phyloP scores from a whole-genome alignment of 2,113 vertebrate species.

The Brienomyrus brachyistius region DNA sequence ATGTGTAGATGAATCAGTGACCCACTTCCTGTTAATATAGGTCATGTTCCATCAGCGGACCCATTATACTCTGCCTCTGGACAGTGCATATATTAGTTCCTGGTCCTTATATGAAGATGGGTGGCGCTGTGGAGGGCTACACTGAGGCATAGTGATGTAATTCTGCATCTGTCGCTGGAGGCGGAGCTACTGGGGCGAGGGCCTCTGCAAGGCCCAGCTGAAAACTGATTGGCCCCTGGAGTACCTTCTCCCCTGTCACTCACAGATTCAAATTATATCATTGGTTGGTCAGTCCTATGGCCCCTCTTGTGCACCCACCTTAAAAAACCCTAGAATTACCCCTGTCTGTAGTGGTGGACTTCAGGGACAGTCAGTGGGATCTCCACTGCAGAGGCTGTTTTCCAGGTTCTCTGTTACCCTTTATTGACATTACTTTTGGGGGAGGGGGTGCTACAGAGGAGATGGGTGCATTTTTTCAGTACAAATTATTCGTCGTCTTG shows the following conservation, averaged over 20 bases:
- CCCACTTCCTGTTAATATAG: not conserved
- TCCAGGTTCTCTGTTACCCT: not conserved
- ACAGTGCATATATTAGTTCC: not conserved
- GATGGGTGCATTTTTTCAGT: not conserved
- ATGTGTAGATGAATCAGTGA: not conserved
- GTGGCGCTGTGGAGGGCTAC: not conserved
- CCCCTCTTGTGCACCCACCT: not conserved
- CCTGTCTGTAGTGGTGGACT: not conserved
- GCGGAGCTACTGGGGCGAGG: not conserved
- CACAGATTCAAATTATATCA: not conserved
- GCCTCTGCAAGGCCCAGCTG: not conserved
- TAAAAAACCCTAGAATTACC: not conserved
- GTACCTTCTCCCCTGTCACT: not conserved
- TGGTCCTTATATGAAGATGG: not conserved
- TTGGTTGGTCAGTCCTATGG: slow-evolving; percentile 34
- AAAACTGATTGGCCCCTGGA: not conserved
- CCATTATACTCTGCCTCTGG: not conserved
- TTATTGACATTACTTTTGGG: not conserved
- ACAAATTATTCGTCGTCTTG: not conserved
- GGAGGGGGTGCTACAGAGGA: not conserved
- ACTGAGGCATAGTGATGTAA: too few relatives aligned
- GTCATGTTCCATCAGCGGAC: not conserved
- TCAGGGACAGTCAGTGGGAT: not conserved
- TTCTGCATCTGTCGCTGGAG: too few relatives aligned
- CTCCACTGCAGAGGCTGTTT: not conserved